phyloP scores from a whole-genome alignment of 2,797 vertebrate genomes.

The Hirundo rustica region DNA sequence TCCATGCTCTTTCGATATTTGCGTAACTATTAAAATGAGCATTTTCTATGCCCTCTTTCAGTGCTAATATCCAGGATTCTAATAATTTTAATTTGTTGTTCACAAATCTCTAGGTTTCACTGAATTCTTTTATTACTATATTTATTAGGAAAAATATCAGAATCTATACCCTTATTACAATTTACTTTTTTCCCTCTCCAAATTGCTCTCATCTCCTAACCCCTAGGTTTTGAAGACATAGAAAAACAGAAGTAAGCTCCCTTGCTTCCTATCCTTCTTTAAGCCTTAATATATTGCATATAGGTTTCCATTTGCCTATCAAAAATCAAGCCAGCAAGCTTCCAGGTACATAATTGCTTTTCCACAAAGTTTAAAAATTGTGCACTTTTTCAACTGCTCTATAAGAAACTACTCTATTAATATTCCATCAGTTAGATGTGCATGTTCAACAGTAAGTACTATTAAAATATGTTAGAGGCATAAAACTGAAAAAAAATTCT shows the following conservation, averaged over 20 bases:
- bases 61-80: not conserved
- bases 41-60: not conserved
- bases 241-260: not conserved
- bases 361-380: not conserved
- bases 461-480: not conserved
- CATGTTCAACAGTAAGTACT: not conserved
- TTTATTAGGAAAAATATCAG: not conserved
- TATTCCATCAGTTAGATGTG: not conserved
- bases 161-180: not conserved
- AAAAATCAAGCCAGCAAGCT: not conserved
- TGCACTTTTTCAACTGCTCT: not conserved
- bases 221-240: not conserved
- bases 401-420: not conserved
- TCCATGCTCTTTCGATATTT: not conserved
- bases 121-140: not conserved
- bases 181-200: rapidly evolving
- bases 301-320: not conserved
- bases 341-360: not conserved
- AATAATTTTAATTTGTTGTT: not conserved
- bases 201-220: not conserved
- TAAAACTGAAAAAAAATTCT: not conserved
- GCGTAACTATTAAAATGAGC: not conserved
- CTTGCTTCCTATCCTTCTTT: not conserved
- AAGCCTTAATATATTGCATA: not conserved
- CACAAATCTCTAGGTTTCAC: not conserved